Base-by-base conservation (phyloP, 2,888 invertebrate genomes). In the Acanthosepion pharaonis region DNA sequence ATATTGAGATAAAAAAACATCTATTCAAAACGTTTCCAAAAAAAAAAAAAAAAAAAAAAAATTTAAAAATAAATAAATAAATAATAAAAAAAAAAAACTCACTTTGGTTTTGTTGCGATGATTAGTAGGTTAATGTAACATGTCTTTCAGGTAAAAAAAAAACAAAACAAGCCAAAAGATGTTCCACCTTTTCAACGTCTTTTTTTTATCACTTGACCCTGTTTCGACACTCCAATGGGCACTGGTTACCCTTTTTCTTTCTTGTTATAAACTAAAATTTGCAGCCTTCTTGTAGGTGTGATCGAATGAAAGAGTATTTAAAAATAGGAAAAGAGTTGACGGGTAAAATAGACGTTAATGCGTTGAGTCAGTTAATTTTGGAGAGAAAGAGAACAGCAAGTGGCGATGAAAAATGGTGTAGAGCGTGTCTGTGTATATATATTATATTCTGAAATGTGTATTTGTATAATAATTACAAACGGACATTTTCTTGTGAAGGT, bases 181-280 rank as follows among this genome's bases (percentile, higher is more conserved):
- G 33, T 18, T 78, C 78, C 78, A 78, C 78, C 15, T 78, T 78
- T 78, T 78, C 78, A 0, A 28, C 78, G 78, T 78, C 8, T 78
- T 78, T 78, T 78, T 25, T 23, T 78, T n/a, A 33, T 9, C 15
- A 33, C n/a, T n/a, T 78, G 78, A 78, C 78, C n/a, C n/a, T 78
- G 15, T 78, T 78, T n/a, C 15, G n/a, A 78, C 78, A 78, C 78
- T n/a, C 5, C 78, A 78, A 20, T n/a, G n/a, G n/a, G 15, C 78
- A 78, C 78, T n/a, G n/a, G 78, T 78, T 9, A 78, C 5, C 78
- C 78, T 15, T n/a, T 78, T 33, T 15, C 33, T 78, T 11, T 78
- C 33, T 78, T 78, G 78, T 78, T 78, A 78, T n/a, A 78, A 78
- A 78, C 78, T 78, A n/a, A 78, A 78, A 78, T 78, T n/a, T n/a